Conservation (phyloP, 1,140 invertebrate species). For the Drosophila repleta region DNA sequence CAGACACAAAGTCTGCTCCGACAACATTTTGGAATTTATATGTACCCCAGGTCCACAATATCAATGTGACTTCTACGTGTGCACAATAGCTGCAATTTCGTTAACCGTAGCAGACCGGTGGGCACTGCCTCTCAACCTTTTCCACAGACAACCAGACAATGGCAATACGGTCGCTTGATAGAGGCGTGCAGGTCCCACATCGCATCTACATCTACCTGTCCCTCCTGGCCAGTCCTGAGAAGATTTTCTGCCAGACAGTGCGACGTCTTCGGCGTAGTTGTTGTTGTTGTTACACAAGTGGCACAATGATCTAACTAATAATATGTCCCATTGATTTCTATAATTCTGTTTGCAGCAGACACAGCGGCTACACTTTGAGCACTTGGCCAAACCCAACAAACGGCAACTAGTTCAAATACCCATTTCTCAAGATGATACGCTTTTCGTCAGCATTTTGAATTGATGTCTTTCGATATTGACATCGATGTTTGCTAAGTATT, state of each 20-base stretch:
- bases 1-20: conserved; percentile 62
- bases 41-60: conserved; percentile 45
- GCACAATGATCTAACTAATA: conserved; percentile 65
- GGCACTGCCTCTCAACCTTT: conserved; percentile 52
- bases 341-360: conserved; percentile 50
- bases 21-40: conserved; percentile 55
- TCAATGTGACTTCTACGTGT: conserved; percentile 63
- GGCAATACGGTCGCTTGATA: conserved; percentile 72
- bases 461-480: conserved; percentile 22
- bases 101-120: conserved; percentile 56
- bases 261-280: conserved; percentile 50
- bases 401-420: conserved; percentile 45
- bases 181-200: conserved; percentile 77
- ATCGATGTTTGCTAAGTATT: conserved; percentile 36
- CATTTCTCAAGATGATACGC: conserved; percentile 56
- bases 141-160: conserved; percentile 49
- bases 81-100: conserved; percentile 63
- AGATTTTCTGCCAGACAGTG: conserved; percentile 72
- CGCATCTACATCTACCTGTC: conserved; percentile 52
- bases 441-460: conserved; percentile 37
- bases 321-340: conserved; percentile 50
- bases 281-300: conserved; percentile 50
- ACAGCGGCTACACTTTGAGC: conserved; percentile 31
- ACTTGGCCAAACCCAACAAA: conserved; percentile 27
- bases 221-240: conserved; percentile 58